Base-by-base conservation (phyloP, 1,140 invertebrate genomes). In the Drosophila equinoxialis region DNA sequence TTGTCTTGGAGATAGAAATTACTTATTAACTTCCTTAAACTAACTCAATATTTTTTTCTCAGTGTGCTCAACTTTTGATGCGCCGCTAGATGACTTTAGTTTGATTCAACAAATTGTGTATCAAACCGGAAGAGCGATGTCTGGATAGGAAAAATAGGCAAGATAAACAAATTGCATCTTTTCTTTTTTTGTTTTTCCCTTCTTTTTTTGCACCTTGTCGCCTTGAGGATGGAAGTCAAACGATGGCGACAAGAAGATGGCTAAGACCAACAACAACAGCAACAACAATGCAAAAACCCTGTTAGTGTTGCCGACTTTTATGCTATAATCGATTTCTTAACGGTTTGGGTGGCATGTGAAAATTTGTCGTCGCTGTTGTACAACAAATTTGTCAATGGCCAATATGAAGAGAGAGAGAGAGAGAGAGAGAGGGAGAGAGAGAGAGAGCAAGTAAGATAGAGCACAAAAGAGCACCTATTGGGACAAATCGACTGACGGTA, bases 281-380 rank as follows among this genome's bases (percentile, higher is more conserved):
- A 20, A 20, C 20, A 67, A 65, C 80, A 67, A 45, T 39, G 42
- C n/a, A 14, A 20, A 51, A 70, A 68, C 68, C 51, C 66, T 65
- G 45, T 77, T 79, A 63, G 73, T 65, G 74, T 69, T 69, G 73
- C 30, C 73, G 67, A 58, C 61, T 77, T 71, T 73, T 83, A 89
- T 89, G 84, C 71, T 79, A 76, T 76, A 89, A 89, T 89, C 81
- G 85, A 90, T 90, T 89, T 84, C 69, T 85, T 63, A 84, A 89
- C 84, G 84, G 74, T 74, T 84, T 90, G 85, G 85, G 84, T 89
- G 84, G 84, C 80, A 78, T 71, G 71, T 51, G 59, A 70, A 72
- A 75, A 90, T 89, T 89, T 89, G 84, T 89, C 84, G 85, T 84
- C 85, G 74, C 74, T 70, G 71, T 81, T 84, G 85, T 89, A 67